These are phyloP conservation scores for Spatula clypeata DNA, from an alignment of 2,797 vertebrate species.

Conservation along the genomic window DNA sequence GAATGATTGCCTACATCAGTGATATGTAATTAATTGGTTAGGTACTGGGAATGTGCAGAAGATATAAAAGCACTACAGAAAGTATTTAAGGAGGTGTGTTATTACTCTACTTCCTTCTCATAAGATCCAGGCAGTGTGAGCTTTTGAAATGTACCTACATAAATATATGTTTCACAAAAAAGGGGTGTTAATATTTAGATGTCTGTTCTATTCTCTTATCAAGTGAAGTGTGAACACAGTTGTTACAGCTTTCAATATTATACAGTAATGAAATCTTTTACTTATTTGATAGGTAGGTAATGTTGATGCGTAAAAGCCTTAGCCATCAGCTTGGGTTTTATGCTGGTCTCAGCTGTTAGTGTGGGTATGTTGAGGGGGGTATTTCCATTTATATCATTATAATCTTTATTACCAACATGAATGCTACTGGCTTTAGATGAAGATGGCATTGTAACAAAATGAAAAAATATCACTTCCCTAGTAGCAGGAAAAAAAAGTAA, in stretches of 20 bases:
- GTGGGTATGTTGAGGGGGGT: background rate
- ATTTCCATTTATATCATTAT: background rate
- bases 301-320: background rate
- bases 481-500: background rate
- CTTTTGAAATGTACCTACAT: background rate
- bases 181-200: background rate
- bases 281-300: background rate
- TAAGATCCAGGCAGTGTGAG: rapidly evolving
- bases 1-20: constrained; percentile 32
- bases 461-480: background rate
- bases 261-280: background rate
- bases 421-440: background rate
- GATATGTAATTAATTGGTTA: constrained; percentile 42
- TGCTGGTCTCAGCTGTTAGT: background rate
- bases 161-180: background rate
- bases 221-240: background rate
- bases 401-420: background rate
- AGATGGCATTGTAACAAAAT: background rate
- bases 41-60: background rate
- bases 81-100: background rate
- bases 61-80: background rate
- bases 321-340: background rate
- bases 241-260: background rate
- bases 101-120: background rate
- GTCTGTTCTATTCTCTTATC: background rate